Evolutionary conservation across 53 echinoderm and acorn worm species (phyloP).

Genomic region (Stichopus horrens): DNA sequence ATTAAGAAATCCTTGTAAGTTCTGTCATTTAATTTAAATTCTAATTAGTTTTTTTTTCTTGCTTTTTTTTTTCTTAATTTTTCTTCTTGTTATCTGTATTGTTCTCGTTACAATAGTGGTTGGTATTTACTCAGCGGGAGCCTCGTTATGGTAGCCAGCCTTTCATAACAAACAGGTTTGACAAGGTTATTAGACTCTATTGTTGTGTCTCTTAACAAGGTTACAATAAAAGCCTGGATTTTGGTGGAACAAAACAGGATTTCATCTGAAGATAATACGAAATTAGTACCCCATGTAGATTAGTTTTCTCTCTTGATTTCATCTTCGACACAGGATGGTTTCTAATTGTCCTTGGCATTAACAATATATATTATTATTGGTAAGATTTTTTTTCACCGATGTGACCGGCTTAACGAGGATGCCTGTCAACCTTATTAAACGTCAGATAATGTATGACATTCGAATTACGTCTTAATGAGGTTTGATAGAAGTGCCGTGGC

Average conservation of each 20-base stretch:
- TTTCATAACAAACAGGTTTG: background rate
- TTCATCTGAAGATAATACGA: conserved; percentile 19
- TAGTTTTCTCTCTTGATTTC: background rate
- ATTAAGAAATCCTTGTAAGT: background rate
- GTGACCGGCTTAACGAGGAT: background rate
- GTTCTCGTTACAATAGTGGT: background rate
- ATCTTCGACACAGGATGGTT: background rate
- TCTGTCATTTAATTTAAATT: background rate
- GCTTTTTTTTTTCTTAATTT: background rate
- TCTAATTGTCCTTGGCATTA: background rate
- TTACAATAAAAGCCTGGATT: background rate
- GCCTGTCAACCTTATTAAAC: background rate
- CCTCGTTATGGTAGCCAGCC: background rate
- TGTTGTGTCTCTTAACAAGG: background rate
- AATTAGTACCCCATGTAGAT: conserved; percentile 6
- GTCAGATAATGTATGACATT: background rate
- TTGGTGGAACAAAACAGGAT: conserved; percentile 9
- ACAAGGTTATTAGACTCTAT: background rate
- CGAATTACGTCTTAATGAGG: background rate
- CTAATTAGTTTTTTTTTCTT: background rate
- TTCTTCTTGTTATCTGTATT: background rate
- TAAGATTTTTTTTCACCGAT: background rate
- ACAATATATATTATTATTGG: background rate
- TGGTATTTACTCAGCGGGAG: background rate
- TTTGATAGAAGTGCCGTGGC: background rate